These are phyloP conservation scores for Anthonomus grandis DNA, from an alignment of 1,140 invertebrate species.

Conservation along the genomic window DNA sequence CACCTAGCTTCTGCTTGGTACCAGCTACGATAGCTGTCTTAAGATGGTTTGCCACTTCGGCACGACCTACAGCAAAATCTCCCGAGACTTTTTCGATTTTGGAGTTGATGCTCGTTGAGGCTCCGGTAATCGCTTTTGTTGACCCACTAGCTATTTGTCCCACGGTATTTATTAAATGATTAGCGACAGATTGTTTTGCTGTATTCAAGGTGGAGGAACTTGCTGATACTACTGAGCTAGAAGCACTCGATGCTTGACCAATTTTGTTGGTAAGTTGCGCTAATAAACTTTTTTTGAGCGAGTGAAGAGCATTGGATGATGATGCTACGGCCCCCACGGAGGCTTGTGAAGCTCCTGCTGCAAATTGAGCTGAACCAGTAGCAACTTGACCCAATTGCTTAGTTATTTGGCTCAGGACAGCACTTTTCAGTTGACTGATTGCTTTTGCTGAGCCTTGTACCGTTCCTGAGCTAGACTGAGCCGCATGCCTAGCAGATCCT, in stretches of 20 bases:
- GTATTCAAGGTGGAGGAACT: too few species aligned
- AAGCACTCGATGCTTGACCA: slow-evolving; percentile 52
- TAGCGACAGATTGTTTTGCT: background rate
- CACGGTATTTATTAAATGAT: background rate
- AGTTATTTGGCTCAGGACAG: background rate
- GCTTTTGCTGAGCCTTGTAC: background rate
- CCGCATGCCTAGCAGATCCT: background rate
- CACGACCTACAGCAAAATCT: slow-evolving; percentile 8
- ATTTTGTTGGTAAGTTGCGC: slow-evolving; percentile 56
- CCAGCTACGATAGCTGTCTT: slow-evolving; percentile 10
- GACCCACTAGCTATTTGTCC: slow-evolving; percentile 10
- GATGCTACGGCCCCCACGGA: background rate
- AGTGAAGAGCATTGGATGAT: slow-evolving; percentile 32
- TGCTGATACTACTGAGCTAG: slow-evolving; percentile 29
- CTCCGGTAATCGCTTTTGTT: slow-evolving; percentile 1
- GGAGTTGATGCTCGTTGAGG: slow-evolving; percentile 4
- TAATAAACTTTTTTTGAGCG: slow-evolving; percentile 49
- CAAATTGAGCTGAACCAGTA: background rate
- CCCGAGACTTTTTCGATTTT: slow-evolving; percentile 12
- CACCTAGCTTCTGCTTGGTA: slow-evolving; percentile 15
- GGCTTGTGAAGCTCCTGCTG: background rate
- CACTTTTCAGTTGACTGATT: background rate
- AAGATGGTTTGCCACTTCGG: slow-evolving; percentile 9
- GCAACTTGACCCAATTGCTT: background rate
- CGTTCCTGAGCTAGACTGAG: background rate